Evolutionary conservation across 2,888 invertebrate species (phyloP).

Genomic region (Meiosimyza decipiens): DNA sequence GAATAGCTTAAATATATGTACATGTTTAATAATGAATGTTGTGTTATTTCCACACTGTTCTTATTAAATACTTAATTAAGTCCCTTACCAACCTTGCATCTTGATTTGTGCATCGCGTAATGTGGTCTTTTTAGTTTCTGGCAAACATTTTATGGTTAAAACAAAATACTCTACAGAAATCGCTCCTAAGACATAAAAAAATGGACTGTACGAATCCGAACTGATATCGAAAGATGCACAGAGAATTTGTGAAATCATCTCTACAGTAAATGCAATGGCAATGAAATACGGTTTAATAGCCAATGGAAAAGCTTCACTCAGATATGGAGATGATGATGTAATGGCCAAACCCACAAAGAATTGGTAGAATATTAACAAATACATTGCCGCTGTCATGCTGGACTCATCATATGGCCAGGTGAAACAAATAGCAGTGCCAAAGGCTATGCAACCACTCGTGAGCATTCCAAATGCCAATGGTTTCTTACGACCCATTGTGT

Average conservation of each 20-base stretch:
- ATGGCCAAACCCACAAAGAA: conserved; percentile 52
- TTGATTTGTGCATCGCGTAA: conserved; percentile 50
- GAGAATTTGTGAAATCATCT: conserved; percentile 51
- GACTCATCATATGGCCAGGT: neutral
- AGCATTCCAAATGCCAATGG: conserved; percentile 48
- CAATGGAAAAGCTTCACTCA: conserved; percentile 60
- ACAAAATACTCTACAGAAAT: conserved; percentile 46
- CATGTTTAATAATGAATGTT: too few relatives aligned
- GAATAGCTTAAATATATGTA: too few relatives aligned
- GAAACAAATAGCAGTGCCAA: conserved; percentile 47
- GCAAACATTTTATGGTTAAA: conserved; percentile 48
- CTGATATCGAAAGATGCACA: conserved; percentile 16
- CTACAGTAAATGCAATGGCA: conserved; percentile 50
- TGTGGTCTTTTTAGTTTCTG: conserved; percentile 55
- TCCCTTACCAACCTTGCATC: conserved; percentile 40
- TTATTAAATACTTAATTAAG: too few relatives aligned
- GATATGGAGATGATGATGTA: conserved; percentile 55
- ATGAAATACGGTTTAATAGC: conserved; percentile 53
- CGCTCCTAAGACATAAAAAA: conserved; percentile 48
- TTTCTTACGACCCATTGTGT: conserved; percentile 53
- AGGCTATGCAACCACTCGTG: conserved; percentile 44
- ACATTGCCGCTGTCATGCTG: conserved; percentile 46
- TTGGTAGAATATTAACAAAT: conserved; percentile 50
- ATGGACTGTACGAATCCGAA: conserved; percentile 35
- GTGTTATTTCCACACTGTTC: too few relatives aligned